Percentiles rank a stretch among this genome's conserved stretches.
phyloP scores from a whole-genome alignment of 1,140 invertebrate genomes.

The Polypedilum vanderplanki region DNA sequence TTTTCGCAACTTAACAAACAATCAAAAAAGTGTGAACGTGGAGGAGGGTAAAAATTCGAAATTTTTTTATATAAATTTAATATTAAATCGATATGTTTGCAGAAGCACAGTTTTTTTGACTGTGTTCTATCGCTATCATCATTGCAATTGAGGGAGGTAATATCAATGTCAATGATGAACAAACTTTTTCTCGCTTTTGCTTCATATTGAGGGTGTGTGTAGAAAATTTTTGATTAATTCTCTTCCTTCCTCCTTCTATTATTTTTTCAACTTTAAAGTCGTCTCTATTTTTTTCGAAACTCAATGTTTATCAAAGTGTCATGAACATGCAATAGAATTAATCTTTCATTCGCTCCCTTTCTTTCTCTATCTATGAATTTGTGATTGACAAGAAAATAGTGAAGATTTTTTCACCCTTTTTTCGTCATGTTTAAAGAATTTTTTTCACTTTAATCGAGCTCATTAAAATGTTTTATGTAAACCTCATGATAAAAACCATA shows the following conservation, averaged over 20 bases:
- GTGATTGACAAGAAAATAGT: neutral
- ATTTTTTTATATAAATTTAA: conserved; percentile 13
- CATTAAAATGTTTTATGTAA: neutral
- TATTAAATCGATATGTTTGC: conserved; percentile 7
- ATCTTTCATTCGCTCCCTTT: neutral
- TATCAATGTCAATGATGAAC: conserved; percentile 18
- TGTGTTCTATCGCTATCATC: neutral
- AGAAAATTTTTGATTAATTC: conserved; percentile 20
- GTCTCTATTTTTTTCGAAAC: neutral
- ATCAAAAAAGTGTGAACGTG: neutral
- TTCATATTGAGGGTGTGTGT: neutral
- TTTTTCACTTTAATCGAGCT: neutral
- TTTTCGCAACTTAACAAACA: conserved; percentile 1
- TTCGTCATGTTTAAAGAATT: neutral
- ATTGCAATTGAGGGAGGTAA: neutral
- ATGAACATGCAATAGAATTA: neutral
- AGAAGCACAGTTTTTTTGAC: neutral
- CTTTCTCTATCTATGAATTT: neutral
- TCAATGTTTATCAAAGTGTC: conserved; percentile 15
- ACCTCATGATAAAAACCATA: neutral
- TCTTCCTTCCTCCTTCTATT: neutral
- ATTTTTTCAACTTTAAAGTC: neutral
- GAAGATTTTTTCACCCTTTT: neutral
- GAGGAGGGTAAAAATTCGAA: neutral
- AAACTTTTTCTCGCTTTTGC: neutral